A percentile compares a stretch with the other conserved stretches of the same genome.
Evolutionary conservation across 2,888 invertebrate species (phyloP).

Genomic region (Ceraclea dissimilis): DNA sequence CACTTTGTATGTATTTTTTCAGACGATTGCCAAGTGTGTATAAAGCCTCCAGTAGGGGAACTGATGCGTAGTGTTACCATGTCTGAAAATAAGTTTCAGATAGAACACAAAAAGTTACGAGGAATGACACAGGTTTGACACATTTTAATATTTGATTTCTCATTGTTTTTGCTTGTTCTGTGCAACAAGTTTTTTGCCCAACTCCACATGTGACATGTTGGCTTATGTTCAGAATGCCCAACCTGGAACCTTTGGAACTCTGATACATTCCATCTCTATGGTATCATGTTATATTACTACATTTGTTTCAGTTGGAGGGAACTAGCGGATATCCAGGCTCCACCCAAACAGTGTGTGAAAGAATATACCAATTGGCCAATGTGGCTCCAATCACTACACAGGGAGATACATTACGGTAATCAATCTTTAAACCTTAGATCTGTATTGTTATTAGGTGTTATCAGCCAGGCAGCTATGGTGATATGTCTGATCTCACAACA

Average conservation of each 20-base stretch:
- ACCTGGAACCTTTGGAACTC: too few species aligned
- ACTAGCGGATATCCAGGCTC: conserved; percentile 40
- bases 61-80: conserved; percentile 74
- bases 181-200: too few species aligned
- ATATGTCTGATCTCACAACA: too few species aligned
- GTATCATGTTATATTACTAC: too few species aligned
- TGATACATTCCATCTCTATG: too few species aligned
- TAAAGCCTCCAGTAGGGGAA: conserved; percentile 84
- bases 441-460: neutral
- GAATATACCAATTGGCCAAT: conserved; percentile 71
- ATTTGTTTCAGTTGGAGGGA: conserved; percentile 41
- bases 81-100: conserved; percentile 60
- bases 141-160: conserved; percentile 12
- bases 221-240: too few species aligned
- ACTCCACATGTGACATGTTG: too few species aligned
- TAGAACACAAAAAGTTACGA: conserved; percentile 68
- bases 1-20: conserved; percentile 7
- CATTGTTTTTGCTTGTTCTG: too few species aligned
- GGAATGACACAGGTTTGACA: conserved; percentile 77
- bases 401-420: conserved; percentile 48
- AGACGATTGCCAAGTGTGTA: conserved; percentile 53
- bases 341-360: conserved; percentile 46
- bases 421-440: neutral
- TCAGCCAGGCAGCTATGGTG: too few species aligned
- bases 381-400: conserved; percentile 58